phyloP scores from a whole-genome alignment of 2,888 invertebrate genomes.

The Stenodema calcarata region DNA sequence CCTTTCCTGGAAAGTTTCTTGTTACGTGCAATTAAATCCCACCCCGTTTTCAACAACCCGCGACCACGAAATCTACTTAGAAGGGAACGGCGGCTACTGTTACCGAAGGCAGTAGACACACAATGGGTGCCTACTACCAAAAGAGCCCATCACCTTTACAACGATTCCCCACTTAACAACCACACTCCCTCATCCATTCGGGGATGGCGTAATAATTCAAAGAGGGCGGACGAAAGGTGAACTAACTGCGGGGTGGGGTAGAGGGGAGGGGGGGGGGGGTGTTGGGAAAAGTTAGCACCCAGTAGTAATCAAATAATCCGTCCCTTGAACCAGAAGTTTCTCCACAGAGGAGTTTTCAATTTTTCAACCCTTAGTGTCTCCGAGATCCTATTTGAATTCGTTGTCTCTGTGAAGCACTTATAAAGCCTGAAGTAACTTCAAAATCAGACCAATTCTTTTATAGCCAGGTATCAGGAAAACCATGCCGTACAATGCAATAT shows the following conservation, averaged over 20 bases:
- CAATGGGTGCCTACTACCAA: background rate
- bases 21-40: constrained; percentile 3
- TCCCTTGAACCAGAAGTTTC: background rate
- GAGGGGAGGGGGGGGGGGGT: no score
- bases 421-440: no score
- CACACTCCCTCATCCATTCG: background rate
- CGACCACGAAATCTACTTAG: background rate
- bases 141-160: background rate
- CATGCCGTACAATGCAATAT: no score
- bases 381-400: no score
- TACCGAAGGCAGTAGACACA: background rate
- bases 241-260: background rate
- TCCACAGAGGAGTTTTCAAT: background rate
- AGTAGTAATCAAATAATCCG: background rate
- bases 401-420: no score
- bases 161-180: background rate
- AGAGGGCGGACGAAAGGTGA: background rate
- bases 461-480: no score
- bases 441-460: no score
- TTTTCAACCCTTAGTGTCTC: background rate
- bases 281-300: background rate
- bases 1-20: background rate
- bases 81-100: background rate
- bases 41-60: background rate
- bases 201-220: background rate